These are phyloP conservation scores for Romanogobio albipinnatus DNA, from an alignment of 2,113 vertebrate genomes.

Conservation along the genomic window DNA sequence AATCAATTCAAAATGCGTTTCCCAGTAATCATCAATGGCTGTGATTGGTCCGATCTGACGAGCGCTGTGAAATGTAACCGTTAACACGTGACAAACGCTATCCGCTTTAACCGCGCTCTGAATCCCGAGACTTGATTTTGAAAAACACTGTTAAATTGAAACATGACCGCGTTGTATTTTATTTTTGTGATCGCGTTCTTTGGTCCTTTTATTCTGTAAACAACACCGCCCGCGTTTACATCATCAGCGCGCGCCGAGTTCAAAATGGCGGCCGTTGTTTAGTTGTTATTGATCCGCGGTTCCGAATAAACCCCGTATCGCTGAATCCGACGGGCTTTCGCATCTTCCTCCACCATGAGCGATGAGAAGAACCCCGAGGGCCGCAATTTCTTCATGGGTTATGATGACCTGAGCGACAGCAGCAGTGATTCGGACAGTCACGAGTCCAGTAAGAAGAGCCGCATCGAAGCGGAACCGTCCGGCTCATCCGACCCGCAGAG, in stretches of 20 bases:
- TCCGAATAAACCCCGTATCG: not conserved
- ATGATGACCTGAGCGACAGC: conserved; percentile 77
- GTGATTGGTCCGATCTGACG: not conserved
- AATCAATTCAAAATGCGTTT: too few relatives aligned
- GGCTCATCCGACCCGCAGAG: conserved; percentile 57
- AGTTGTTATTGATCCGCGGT: conserved; percentile 13
- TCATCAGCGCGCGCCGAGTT: conserved; percentile 8
- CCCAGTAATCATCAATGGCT: not conserved
- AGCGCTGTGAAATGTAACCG: not conserved
- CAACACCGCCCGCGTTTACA: not conserved
- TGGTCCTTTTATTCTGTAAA: too few relatives aligned
- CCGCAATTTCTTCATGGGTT: conserved; percentile 87
- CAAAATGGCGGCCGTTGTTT: conserved; percentile 29
- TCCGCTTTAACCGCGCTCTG: not conserved
- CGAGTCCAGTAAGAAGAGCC: conserved; percentile 53
- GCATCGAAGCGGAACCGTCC: not conserved
- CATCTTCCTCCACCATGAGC: conserved; percentile 70
- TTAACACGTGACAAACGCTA: not conserved
- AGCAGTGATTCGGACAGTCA: conserved; percentile 75
- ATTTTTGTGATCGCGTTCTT: too few relatives aligned
- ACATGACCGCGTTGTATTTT: too few relatives aligned
- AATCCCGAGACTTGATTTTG: not conserved
- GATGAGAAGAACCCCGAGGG: conserved; percentile 83
- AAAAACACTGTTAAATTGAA: not conserved
- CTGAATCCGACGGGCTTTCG: not conserved